Percentiles rank a stretch among this genome's conserved stretches.
phyloP scores from a whole-genome alignment of 2,797 vertebrate genomes.

The Malacoraja senta region DNA sequence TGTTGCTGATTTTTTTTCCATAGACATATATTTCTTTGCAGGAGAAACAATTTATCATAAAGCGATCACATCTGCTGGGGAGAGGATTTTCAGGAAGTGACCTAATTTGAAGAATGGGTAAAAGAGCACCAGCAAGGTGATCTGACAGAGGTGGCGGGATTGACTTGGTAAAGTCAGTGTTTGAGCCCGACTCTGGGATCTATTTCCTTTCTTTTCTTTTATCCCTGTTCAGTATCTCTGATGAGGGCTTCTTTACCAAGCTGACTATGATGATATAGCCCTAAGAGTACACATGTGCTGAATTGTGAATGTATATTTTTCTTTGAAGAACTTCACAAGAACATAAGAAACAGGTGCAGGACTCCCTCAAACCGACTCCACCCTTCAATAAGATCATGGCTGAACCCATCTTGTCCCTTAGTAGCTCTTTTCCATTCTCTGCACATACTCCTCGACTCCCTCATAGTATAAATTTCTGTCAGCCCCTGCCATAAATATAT shows the following conservation, averaged over 20 bases:
- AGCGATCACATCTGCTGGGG: neutral
- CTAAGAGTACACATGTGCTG: neutral
- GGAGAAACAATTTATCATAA: neutral
- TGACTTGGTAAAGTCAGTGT: neutral
- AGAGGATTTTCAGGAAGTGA: neutral
- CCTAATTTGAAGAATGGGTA: neutral
- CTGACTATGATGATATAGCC: neutral
- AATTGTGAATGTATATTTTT: neutral
- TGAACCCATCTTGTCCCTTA: no score
- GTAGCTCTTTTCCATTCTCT: no score
- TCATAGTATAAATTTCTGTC: no score
- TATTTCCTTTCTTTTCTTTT: neutral
- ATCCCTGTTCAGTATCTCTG: neutral
- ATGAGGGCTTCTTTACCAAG: neutral
- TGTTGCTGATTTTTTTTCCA: neutral
- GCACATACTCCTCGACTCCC: no score
- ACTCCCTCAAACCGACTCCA: no score
- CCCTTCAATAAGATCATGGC: no score
- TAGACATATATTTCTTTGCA: neutral
- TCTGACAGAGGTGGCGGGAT: neutral
- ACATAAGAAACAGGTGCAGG: no score
- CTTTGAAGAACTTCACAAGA: no score
- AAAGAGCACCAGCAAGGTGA: neutral
- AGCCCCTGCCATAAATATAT: no score
- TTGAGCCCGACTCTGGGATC: no score